Evolutionary conservation across 1,140 invertebrate species (phyloP), one percentile per base, ranked within the genome.

Genomic region (Zaprionus tsacasi): DNA sequence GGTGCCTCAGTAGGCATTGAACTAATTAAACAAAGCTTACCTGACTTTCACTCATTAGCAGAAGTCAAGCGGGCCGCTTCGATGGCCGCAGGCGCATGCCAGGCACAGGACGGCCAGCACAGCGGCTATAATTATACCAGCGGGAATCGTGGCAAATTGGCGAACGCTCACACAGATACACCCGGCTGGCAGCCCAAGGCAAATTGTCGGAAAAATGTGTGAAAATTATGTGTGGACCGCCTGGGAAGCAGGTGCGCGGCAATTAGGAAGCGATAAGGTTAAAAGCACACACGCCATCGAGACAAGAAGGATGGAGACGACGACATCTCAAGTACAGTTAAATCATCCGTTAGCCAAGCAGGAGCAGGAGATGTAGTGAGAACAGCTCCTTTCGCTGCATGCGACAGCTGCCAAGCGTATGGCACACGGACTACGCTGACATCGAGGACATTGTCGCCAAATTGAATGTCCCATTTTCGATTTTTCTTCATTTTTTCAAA

Each of bases 241-340:
- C 27, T 17, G 17, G 54, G 57, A 57, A 45, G 33, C 43, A 58
- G 76, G 40, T 54, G 61, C 17, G 57, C 48, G 69, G 71, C 81
- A 89, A 89, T 89, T 89, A 89, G 86, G 81, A 81, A 81, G 71
- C 81, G 81, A 90, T 85, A 72, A 89, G 78, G 78, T 81, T 72
- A 79, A 79, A 71, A 71, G 70, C 75, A 70, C 48, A 61, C 75
- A 78, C 70, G 67, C 52, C 66, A 63, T 58, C 13, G 50, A 65
- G 66, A 70, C 50, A 59, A 55, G 30, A 59, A 55, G 30, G 33
- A 38, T 36, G 48, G 43, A 35, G 30, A 55, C 30, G 60, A 63
- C 57, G 57, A 67, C 76, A 68, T 66, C 79, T 78, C 76, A 82
- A 71, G 78, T 77, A 79, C 76, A 81, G 72, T 76, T 71, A 73